These are phyloP conservation scores for Ibycter americanus DNA, from an alignment of 2,797 vertebrate genomes.

Conservation along the genomic window DNA sequence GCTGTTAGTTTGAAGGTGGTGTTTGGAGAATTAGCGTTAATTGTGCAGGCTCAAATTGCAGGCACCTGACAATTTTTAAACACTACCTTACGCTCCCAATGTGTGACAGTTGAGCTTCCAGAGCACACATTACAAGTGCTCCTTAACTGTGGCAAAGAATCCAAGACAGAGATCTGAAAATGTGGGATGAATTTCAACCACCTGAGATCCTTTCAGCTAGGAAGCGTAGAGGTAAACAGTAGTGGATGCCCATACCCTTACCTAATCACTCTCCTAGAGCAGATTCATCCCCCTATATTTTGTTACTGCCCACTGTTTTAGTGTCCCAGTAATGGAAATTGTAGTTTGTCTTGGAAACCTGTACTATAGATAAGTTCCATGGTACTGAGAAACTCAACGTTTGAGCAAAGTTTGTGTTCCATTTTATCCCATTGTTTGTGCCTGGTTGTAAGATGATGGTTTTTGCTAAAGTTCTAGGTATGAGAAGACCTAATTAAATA, in stretches of 20 bases:
- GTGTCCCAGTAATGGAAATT: not conserved
- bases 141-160: not conserved
- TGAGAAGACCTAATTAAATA: not conserved
- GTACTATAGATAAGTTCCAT: rapidly evolving
- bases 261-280: not conserved
- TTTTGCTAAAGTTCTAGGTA: not conserved
- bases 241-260: rapidly evolving
- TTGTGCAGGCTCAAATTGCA: not conserved
- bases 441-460: rapidly evolving
- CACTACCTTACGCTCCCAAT: not conserved
- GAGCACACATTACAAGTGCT: not conserved
- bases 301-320: not conserved
- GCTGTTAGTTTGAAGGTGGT: not conserved
- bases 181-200: not conserved
- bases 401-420: not conserved
- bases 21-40: not conserved
- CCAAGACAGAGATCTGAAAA: not conserved
- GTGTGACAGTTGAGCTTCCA: not conserved
- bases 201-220: not conserved
- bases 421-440: not conserved
- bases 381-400: rapidly evolving
- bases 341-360: not conserved
- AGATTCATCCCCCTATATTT: rapidly evolving
- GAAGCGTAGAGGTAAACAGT: rapidly evolving
- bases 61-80: not conserved